A percentile compares a stretch with the other conserved stretches of the same genome.
phyloP scores from a whole-genome alignment of 2,113 vertebrate genomes.

The Tylochromis polylepis region DNA sequence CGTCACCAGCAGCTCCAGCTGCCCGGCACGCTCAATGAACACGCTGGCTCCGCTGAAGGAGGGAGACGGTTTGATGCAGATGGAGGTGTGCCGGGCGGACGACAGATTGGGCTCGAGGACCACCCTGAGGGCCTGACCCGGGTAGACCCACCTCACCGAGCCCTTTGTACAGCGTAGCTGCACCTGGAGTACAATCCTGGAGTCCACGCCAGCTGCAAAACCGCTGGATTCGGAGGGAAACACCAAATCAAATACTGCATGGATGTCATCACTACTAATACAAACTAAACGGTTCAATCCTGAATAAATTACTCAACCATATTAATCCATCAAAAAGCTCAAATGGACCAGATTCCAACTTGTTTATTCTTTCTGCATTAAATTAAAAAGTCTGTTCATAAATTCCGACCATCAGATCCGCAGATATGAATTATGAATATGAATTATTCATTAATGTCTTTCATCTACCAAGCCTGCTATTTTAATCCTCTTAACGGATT shows the following conservation, averaged over 20 bases:
- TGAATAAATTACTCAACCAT: background rate
- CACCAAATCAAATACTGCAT: background rate
- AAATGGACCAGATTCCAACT: background rate
- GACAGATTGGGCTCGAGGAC: conserved; percentile 75
- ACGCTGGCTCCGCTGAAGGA: conserved; percentile 70
- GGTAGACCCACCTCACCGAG: conserved; percentile 76
- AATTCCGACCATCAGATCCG: background rate
- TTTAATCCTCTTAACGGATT: background rate
- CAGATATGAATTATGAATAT: background rate
- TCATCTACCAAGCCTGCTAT: background rate
- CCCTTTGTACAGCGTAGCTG: conserved; percentile 75
- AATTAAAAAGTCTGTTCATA: background rate
- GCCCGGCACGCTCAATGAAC: conserved; percentile 64
- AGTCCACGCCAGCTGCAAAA: conserved; percentile 50
- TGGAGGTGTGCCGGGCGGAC: conserved; percentile 20
- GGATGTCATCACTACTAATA: background rate
- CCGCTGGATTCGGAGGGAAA: conserved; percentile 53
- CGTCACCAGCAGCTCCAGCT: conserved; percentile 66
- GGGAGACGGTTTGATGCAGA: conserved; percentile 74
- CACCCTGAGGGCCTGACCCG: conserved; percentile 68
- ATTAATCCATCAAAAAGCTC: background rate
- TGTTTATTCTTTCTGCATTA: background rate
- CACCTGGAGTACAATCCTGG: conserved; percentile 74
- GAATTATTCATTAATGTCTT: background rate
- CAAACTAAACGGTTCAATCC: background rate